Evolutionary conservation across 92 coral and sea anemone genomes (phyloP), one percentile per base, ranked within the genome.

Genomic region (Paragorgia papillata): DNA sequence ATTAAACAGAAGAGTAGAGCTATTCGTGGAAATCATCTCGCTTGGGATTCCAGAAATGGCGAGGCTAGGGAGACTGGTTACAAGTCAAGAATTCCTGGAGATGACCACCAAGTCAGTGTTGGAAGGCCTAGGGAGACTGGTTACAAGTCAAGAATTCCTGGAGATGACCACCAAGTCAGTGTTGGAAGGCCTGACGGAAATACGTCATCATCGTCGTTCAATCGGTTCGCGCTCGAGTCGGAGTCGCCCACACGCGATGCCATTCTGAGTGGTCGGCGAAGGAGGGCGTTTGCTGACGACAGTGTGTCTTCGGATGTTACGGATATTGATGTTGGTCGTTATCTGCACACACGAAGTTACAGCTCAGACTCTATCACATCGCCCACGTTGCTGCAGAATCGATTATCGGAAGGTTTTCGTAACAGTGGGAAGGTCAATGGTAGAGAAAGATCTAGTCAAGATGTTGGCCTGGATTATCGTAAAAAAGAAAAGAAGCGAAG

Each of bases 401-500:
- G 19, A 1, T 18, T 20, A 1, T 49, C 37, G 15, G 81, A 59
- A 9, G 48, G 50, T 40, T 46, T 61, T 48, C 79, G 49, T 25
- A 66, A 41, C 49, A 37, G 34, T 62, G 61, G 29, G 14, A n/a
- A 50, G 46, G 60, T 34, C 18, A 40, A 49, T 57, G 44, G 73
- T 32, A 22, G 59, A 33, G 59, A 63, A 40, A 31, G 78, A 58
- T 29, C 29, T 3, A 22, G 30, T 22, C 62, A 2, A 4, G 62
- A 14, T 15, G 62, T 14, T 12, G 62, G 28, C 14, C 13, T 14
- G 3, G 62, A 56, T 7, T 22, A 22, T 28, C 29, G 62, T 56
- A 56, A 56, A 28, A 13, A 2, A 18, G 31, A 24, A 56, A 62
- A 15, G n/a, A 74, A 46, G 21, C 34, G 83, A 19, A 65, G 90